These are phyloP conservation scores for Melanerpes formicivorus DNA, from an alignment of 2,113 vertebrate genomes.

Conservation along the genomic window DNA sequence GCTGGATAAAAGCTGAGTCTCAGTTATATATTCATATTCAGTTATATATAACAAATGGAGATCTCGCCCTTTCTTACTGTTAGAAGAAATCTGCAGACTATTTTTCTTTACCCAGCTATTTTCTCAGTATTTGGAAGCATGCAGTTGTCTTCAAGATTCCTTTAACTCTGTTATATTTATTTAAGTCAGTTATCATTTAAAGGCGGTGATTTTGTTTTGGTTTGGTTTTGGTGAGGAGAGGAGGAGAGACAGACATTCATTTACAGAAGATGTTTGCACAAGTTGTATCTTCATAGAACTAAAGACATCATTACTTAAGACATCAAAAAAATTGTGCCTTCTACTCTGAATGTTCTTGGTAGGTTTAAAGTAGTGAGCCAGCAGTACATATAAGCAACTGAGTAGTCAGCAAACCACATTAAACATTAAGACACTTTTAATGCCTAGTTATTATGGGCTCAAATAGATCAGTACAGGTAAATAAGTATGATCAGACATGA, in stretches of 20 bases:
- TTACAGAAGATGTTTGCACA: not conserved
- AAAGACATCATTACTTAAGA: not conserved
- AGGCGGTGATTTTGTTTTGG: not conserved
- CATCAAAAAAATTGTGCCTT: not conserved
- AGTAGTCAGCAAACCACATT: not conserved
- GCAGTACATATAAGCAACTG: not conserved
- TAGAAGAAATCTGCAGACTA: not conserved
- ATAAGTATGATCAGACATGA: not conserved
- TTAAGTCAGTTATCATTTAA: not conserved
- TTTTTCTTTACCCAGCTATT: not conserved
- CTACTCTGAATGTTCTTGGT: not conserved
- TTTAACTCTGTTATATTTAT: not conserved
- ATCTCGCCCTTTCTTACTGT: not conserved
- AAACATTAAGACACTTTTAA: not conserved
- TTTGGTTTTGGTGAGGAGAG: rapidly evolving
- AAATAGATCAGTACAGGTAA: not conserved
- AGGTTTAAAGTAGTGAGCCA: not conserved
- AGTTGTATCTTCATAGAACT: not conserved
- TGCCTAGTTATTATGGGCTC: not conserved
- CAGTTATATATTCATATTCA: not conserved
- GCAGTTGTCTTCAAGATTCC: not conserved
- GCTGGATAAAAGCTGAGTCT: not conserved
- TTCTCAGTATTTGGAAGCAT: not conserved
- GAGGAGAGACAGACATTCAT: not conserved
- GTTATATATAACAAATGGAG: not conserved